Conservation (phyloP, 2,888 invertebrate genomes). For the Drosophila nr. perissopoda region DNA sequence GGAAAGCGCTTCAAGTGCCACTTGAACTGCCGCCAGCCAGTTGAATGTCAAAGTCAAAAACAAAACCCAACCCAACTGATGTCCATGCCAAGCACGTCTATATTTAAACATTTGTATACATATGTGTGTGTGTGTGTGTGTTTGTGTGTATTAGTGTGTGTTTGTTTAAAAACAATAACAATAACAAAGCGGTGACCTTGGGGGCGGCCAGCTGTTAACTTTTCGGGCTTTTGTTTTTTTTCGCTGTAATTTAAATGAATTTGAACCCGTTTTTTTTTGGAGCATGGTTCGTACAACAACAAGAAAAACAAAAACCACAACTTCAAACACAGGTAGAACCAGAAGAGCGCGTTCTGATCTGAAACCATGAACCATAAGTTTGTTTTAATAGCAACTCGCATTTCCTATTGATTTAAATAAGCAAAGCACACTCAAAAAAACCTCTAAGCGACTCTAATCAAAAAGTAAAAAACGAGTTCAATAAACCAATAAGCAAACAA, state of each 20-base stretch:
- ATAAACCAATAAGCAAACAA: constrained; percentile 62
- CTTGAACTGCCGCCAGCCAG: constrained; percentile 70
- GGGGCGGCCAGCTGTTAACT: constrained; percentile 31
- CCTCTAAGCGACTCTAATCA: constrained; percentile 64
- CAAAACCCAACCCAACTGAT: constrained; percentile 29
- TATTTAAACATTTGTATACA: constrained; percentile 5
- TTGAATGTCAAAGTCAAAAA: constrained; percentile 74
- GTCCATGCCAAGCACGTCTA: constrained; percentile 60
- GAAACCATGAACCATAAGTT: constrained; percentile 45
- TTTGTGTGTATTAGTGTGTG: background rate
- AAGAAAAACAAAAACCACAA: background rate
- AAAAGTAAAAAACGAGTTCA: constrained; percentile 71
- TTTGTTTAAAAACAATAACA: constrained; percentile 24
- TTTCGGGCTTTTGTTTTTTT: constrained; percentile 23
- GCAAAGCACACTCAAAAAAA: constrained; percentile 42
- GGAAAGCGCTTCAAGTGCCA: constrained; percentile 49
- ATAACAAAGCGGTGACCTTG: constrained; percentile 47
- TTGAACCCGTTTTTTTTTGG: constrained; percentile 41
- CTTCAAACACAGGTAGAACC: constrained; percentile 27
- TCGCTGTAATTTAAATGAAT: constrained; percentile 13
- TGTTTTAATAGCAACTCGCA: constrained; percentile 23
- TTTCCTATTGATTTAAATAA: constrained; percentile 55
- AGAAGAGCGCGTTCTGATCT: constrained; percentile 17
- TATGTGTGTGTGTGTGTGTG: constrained; percentile 11
- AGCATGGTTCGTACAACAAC: constrained; percentile 35